Percentiles rank a stretch among this genome's conserved stretches.
Conservation (phyloP, 2,797 vertebrate species). For the Chelmon rostratus region DNA sequence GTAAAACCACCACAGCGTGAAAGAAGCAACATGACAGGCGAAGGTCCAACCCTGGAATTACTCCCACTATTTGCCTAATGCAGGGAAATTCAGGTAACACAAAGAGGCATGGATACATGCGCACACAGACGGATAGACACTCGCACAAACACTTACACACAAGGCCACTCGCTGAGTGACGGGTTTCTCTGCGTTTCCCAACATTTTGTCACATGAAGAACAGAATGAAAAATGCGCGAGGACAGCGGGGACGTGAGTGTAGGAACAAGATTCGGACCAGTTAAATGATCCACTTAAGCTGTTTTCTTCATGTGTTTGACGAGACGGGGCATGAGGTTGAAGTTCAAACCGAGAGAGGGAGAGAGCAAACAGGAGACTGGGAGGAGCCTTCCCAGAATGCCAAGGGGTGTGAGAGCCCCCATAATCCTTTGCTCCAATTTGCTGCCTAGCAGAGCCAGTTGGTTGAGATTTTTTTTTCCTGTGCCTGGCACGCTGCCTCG, state of each 20-base stretch:
- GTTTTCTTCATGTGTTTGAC: constrained; percentile 61
- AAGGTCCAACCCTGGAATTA: constrained; percentile 66
- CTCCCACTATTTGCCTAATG: constrained; percentile 45
- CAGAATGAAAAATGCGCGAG: constrained; percentile 14
- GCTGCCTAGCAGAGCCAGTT: constrained; percentile 76
- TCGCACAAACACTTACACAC: constrained; percentile 47
- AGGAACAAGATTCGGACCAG: constrained; percentile 21
- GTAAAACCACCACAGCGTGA: constrained; percentile 64
- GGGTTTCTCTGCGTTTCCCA: constrained; percentile 16
- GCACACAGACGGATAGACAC: constrained; percentile 38
- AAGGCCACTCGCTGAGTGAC: constrained; percentile 39
- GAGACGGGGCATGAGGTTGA: constrained; percentile 44
- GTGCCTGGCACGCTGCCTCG: constrained; percentile 55
- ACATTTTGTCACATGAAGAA: constrained; percentile 28
- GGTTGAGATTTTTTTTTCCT: constrained; percentile 62
- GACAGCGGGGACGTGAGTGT: constrained; percentile 29
- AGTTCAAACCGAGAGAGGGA: constrained; percentile 41
- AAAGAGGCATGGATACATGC: constrained; percentile 47
- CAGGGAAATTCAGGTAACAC: constrained; percentile 53
- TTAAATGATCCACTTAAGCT: constrained; percentile 35
- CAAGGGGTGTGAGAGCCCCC: constrained; percentile 59
- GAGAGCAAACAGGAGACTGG: constrained; percentile 47
- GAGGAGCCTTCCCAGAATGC: constrained; percentile 70
- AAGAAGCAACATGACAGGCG: constrained; percentile 69
- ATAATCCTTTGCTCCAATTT: constrained; percentile 72